Evolutionary conservation across 2,888 invertebrate species (phyloP).

Genomic region (Tortricodes alternella): DNA sequence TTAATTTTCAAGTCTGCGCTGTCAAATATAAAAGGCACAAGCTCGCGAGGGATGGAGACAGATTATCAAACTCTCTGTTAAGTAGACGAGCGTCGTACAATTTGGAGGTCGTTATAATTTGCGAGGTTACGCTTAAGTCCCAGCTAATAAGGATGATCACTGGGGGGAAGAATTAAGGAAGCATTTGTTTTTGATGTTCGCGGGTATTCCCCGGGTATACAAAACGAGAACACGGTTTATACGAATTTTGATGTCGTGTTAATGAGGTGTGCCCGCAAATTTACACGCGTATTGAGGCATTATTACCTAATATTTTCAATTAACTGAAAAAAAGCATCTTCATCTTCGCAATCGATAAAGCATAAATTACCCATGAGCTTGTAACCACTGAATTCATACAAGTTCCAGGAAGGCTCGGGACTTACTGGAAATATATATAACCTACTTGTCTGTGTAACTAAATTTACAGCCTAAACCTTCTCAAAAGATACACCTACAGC

Average conservation of each 20-base stretch:
- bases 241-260: conserved; percentile 44
- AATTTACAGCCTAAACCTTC: conserved; percentile 45
- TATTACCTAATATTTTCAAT: too few species aligned
- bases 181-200: conserved; percentile 79
- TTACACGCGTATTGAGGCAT: too few species aligned
- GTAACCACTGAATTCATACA: not conserved
- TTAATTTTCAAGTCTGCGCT: conserved; percentile 22
- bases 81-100: conserved; percentile 61
- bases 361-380: not conserved
- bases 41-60: conserved; percentile 48
- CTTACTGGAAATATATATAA: conserved; percentile 6
- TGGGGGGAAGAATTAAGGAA: conserved; percentile 69
- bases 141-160: conserved; percentile 80
- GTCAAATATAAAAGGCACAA: conserved; percentile 29
- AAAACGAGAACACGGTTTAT: conserved; percentile 42
- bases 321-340: too few species aligned
- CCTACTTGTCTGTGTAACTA: conserved; percentile 16
- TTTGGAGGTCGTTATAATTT: conserved; percentile 74
- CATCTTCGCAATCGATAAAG: too few species aligned
- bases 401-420: not conserved
- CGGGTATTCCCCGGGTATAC: conserved; percentile 48
- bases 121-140: conserved; percentile 77
- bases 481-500: conserved; percentile 51
- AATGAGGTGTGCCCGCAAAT: conserved; percentile 38
- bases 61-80: conserved; percentile 70